These are phyloP conservation scores for Castor canadensis DNA, from an alignment of 2,113 vertebrate genomes.

Conservation along the genomic window DNA sequence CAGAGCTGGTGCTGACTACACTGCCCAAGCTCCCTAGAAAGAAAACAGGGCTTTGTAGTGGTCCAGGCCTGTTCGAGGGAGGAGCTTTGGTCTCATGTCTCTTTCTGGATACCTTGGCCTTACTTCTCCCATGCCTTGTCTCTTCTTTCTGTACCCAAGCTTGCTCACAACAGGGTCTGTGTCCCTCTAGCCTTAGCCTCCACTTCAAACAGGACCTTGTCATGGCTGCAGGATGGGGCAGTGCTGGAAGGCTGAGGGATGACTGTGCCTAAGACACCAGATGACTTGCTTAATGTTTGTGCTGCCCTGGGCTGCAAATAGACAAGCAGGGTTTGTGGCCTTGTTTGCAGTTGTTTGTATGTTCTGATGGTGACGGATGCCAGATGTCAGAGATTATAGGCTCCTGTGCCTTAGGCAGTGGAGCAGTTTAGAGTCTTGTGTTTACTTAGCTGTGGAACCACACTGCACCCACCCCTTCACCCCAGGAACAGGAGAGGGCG, in stretches of 20 bases:
- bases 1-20: rapidly evolving
- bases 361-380: not conserved
- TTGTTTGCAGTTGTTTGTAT: not conserved
- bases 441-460: not conserved
- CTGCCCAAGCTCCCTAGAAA: rapidly evolving
- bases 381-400: not conserved
- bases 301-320: not conserved
- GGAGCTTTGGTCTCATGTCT: rapidly evolving
- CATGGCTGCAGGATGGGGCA: too few species aligned
- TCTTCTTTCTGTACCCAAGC: not conserved
- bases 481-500: rapidly evolving
- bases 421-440: not conserved
- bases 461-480: rapidly evolving
- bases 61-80: rapidly evolving
- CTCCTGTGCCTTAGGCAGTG: rapidly evolving
- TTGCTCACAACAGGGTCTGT: rapidly evolving
- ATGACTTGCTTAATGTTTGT: not conserved
- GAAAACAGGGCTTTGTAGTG: not conserved
- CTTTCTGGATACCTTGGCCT: not conserved
- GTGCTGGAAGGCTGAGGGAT: not conserved
- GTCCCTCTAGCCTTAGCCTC: not conserved
- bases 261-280: rapidly evolving
- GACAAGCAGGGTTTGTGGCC: not conserved
- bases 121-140: not conserved
- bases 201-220: rapidly evolving